Evolutionary conservation across 2,888 invertebrate species (phyloP), one percentile per base, ranked within the genome.

Genomic region (Catocala fraxini): DNA sequence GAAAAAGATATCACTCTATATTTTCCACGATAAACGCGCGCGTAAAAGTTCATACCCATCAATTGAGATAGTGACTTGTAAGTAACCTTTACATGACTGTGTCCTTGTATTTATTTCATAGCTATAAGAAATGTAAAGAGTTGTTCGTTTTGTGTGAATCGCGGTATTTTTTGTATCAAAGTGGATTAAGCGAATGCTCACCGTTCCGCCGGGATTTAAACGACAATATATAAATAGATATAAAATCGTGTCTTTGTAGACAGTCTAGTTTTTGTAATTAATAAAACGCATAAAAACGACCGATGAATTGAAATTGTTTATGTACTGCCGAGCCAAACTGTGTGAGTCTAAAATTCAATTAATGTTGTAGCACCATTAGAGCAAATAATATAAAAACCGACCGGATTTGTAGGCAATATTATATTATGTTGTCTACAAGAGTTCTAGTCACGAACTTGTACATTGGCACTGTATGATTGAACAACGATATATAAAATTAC

Each of bases 21-120:
- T 72, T 68, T 56, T 43, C 70, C 53, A 68, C 65, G 73, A 56
- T 56, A 74, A 76, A 65, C 74, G 70, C 77, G 75, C 75, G 80
- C 75, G 75, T 69, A 75, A 75, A 79, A 77, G 70, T 74, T 77
- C 61, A 52, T 56, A 59, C 43, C 42, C 56, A 64, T 43, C 70
- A 59, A 62, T 66, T 55, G 42, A 47, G 13, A 71, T 60, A 51
- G 66, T 75, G 63, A 71, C 62, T 70, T 47, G 80, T 79, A 77
- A 79, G 79, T 79, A 76, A 57, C 47, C 43, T 55, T 48, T 65
- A 65, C 4, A 55, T 15, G 35, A 25, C 1, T 66, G 46, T 62
- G 12, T 11, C 52, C 42, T 12, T 7, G 35, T 56, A 48, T 15
- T 47, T 12, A 54, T 61, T 42, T 25, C 34, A 4, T 59, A 49